Conservation (phyloP, 2,797 vertebrate genomes). For the Corythornis leucogaster region DNA sequence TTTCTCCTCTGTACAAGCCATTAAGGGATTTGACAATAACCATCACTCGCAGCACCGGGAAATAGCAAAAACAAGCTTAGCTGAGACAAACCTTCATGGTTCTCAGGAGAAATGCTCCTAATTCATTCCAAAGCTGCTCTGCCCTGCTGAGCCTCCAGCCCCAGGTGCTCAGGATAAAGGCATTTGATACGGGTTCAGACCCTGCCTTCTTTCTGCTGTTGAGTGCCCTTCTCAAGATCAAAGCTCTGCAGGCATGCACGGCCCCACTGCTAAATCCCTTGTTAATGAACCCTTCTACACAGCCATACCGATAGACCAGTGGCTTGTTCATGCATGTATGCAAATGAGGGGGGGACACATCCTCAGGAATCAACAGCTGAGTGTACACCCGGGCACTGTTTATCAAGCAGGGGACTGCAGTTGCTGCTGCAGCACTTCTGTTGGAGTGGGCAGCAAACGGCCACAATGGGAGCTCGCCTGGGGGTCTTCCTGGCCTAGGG, state of each 20-base stretch:
- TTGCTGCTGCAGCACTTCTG: neutral
- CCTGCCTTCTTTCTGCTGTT: neutral
- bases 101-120: neutral
- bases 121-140: neutral
- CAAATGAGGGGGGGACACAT: neutral
- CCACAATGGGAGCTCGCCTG: neutral
- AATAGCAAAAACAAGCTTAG: neutral
- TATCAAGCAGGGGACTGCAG: neutral
- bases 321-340: neutral
- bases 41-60: neutral
- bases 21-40: conserved; percentile 14
- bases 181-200: fast-evolving
- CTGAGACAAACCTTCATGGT: neutral
- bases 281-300: neutral
- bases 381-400: neutral
- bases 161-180: conserved; percentile 8
- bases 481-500: neutral
- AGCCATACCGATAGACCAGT: fast-evolving
- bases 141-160: neutral
- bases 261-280: neutral
- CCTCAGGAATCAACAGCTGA: neutral
- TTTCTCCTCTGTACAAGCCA: neutral
- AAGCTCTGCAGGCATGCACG: neutral
- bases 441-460: neutral
- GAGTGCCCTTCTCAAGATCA: conserved; percentile 33